Conservation (phyloP, 2,888 invertebrate species). For the Shargacucullia verbasci region DNA sequence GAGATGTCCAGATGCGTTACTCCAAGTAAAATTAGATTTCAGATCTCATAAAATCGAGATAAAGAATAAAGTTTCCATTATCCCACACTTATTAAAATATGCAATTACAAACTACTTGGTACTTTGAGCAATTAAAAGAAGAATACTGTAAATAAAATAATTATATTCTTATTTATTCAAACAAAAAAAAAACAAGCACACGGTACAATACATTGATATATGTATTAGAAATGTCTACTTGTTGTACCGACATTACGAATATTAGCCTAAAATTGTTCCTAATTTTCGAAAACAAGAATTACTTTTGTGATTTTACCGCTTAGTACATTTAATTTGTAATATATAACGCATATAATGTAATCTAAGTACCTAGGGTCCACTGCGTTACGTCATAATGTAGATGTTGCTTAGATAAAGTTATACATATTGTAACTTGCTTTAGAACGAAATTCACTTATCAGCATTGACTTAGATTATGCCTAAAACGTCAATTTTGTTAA, state of each 20-base stretch:
- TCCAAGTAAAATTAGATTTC: conserved; percentile 1
- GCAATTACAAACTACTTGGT: conserved; percentile 34
- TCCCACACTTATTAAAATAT: conserved; percentile 38
- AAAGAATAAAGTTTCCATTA: no score
- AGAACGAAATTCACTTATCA: conserved; percentile 8
- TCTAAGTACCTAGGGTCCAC: conserved; percentile 76
- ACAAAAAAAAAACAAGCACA: conserved; percentile 1
- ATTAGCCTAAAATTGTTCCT: conserved; percentile 47
- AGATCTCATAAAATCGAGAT: neutral
- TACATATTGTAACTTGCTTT: conserved; percentile 31
- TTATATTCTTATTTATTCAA: conserved; percentile 19
- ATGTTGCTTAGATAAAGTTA: conserved; percentile 66
- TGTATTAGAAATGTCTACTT: neutral
- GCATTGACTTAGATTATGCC: conserved; percentile 1
- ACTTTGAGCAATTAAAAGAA: conserved; percentile 23
- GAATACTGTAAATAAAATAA: conserved; percentile 42
- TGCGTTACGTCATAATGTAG: conserved; percentile 66
- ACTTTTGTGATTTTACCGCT: conserved; percentile 43
- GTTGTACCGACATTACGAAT: conserved; percentile 45
- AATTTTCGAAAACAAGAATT: conserved; percentile 45
- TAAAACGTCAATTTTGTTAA: neutral
- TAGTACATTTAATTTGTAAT: conserved; percentile 32
- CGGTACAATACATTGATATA: neutral
- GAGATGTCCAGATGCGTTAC: neutral
- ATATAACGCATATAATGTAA: conserved; percentile 54